Base-by-base conservation (phyloP, 1,140 invertebrate species). In the Drosophila suzukii region DNA sequence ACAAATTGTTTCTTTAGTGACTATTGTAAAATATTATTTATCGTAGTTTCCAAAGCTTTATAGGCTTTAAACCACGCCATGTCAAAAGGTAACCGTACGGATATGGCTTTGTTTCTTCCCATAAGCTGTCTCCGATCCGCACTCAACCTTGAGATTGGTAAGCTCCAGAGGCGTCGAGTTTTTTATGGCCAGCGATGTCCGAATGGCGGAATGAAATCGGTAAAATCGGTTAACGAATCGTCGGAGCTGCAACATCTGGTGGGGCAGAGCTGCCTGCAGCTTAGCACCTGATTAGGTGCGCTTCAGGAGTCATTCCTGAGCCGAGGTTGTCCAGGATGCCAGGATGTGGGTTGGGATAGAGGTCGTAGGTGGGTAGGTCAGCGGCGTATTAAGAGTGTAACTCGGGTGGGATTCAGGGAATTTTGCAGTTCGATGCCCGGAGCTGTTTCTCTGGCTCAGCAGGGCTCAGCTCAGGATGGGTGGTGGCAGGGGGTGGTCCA, bases 211-310 rank as follows among this genome's bases (percentile, higher is more conserved):
- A 15, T 17, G n/a, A 34, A 51, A 36, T 10, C 43, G 30, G 30
- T 58, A 34, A 58, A 58, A 47, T 24, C 30, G 56, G 56, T 24
- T 47, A 47, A 58, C 56, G 30, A 47, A 58, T 58, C 4, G 53
- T 27, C 38, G 10, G 27, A 41, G 50, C 44, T 41, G 32, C 24
- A 41, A 38, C 57, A 15, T 15, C 30, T 50, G 49, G 49, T 24
- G 11, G 13, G 24, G 15, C 44, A 50, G 59, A n/a, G n/a, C 46
- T 56, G 24, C 36, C 59, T 47, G 66, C 59, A 49, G 78, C 72
- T 81, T 72, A 76, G 66, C 65, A 76, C 73, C 74, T 81, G 75
- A 81, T 81, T 81, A 82, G 62, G 58, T 43, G 11, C 13, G 38
- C 17, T 39, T 41, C 27, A 32, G 54, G 44, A 46, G 43, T 50